phyloP scores from a whole-genome alignment of 2,888 invertebrate species.

The Pristionchus fissidentatus region DNA sequence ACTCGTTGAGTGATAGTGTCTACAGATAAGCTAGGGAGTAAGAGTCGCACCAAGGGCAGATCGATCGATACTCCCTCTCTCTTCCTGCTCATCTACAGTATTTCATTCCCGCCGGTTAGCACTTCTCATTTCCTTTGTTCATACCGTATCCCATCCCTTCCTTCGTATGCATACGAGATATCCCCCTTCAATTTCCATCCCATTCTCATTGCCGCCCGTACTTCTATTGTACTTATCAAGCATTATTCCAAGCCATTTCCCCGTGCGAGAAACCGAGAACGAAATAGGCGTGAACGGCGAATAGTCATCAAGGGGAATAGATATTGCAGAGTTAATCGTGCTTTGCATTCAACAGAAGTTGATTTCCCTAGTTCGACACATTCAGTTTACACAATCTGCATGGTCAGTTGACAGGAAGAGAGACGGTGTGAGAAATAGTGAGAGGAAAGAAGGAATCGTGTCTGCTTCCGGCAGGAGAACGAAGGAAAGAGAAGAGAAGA shows the following conservation, averaged over 20 bases:
- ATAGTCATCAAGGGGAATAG: no score
- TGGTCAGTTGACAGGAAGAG: neutral
- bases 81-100: neutral
- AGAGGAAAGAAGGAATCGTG: neutral
- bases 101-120: neutral
- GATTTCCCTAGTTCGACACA: neutral
- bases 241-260: constrained; percentile 4
- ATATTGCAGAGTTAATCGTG: no score
- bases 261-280: neutral
- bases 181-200: constrained; percentile 14
- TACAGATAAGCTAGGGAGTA: constrained; percentile 29
- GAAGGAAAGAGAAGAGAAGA: neutral
- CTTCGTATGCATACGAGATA: constrained; percentile 3
- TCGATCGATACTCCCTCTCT: neutral
- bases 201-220: constrained; percentile 24
- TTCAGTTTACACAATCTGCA: neutral
- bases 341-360: no score
- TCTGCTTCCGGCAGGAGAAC: neutral
- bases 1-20: constrained; percentile 9
- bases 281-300: no score
- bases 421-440: neutral
- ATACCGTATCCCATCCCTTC: neutral
- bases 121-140: neutral
- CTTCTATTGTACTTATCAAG: constrained; percentile 32
- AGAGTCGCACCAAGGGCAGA: neutral